phyloP scores from a whole-genome alignment of 2,888 invertebrate species.

The Mantis religiosa region DNA sequence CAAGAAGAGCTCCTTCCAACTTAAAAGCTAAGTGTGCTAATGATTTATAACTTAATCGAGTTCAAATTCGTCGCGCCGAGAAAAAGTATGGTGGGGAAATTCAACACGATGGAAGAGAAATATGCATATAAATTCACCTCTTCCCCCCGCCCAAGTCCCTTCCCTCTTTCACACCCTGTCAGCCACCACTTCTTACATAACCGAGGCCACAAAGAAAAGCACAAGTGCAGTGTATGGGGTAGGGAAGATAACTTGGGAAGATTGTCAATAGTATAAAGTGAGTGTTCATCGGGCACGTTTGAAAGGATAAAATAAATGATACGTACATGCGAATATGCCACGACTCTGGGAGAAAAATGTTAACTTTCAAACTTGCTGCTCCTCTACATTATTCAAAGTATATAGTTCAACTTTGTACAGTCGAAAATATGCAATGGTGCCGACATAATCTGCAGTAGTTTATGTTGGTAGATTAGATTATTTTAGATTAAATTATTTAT shows the following conservation, averaged over 20 bases:
- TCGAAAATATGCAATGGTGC: no score
- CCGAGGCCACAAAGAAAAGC: not conserved
- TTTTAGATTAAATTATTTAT: no score
- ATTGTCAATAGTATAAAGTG: not conserved
- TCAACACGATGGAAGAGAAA: constrained; percentile 26
- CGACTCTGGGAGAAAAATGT: no score
- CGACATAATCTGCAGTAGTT: no score
- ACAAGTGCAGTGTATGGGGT: not conserved
- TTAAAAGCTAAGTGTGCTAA: constrained; percentile 5
- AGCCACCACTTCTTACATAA: not conserved
- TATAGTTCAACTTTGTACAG: no score
- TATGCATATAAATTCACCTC: constrained; percentile 20
- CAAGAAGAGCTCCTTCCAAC: not conserved
- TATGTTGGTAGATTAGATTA: no score
- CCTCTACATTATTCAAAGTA: no score
- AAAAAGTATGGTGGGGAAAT: constrained; percentile 8
- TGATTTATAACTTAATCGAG: constrained; percentile 25
- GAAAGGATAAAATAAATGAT: not conserved
- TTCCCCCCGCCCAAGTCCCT: not conserved
- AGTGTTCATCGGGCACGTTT: not conserved
- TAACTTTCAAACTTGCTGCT: no score
- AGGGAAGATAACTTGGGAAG: not conserved
- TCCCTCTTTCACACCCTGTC: not conserved
- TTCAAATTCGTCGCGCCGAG: constrained; percentile 15
- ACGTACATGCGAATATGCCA: not conserved